Conservation (phyloP, 2,888 invertebrate species). For the Hypomecis punctinalis region DNA sequence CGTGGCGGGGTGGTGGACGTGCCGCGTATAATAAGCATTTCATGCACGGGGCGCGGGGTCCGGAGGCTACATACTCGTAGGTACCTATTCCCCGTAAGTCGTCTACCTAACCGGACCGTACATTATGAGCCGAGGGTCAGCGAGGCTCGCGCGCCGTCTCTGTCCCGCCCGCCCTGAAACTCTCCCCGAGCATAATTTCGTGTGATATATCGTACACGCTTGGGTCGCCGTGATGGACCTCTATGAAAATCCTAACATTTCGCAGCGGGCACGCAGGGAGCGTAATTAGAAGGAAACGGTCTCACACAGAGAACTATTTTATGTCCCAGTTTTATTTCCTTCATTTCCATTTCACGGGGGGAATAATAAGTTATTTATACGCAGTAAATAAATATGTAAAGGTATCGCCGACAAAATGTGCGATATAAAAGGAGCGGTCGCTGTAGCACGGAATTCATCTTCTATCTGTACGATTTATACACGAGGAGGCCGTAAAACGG, state of each 20-base stretch:
- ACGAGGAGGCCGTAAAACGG: conserved; percentile 84
- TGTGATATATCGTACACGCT: conserved; percentile 79
- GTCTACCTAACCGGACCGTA: conserved; percentile 86
- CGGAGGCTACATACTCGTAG: conserved; percentile 68
- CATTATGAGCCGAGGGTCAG: conserved; percentile 85
- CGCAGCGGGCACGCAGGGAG: conserved; percentile 53
- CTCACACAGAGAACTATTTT: conserved; percentile 32
- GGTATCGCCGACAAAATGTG: conserved; percentile 63
- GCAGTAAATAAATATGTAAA: conserved; percentile 57
- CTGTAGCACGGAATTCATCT: conserved; percentile 79
- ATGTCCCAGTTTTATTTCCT: conserved; percentile 37
- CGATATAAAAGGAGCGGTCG: conserved; percentile 77
- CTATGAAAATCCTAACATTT: conserved; percentile 71
- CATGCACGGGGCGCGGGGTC: conserved; percentile 84
- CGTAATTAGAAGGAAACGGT: conserved; percentile 58
- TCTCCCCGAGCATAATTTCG: conserved; percentile 79
- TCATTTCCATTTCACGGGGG: conserved; percentile 40
- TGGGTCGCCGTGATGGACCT: conserved; percentile 72
- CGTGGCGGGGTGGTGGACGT: conserved; percentile 81
- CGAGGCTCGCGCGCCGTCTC: conserved; percentile 75
- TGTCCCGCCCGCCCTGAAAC: conserved; percentile 73
- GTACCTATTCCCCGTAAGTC: conserved; percentile 84
- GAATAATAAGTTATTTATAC: conserved; percentile 47
- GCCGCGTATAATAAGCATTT: conserved; percentile 87
- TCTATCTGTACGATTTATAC: conserved; percentile 84